Evolutionary conservation across 2,797 vertebrate genomes (phyloP), one percentile per base, ranked within the genome.

Genomic region (Champsocephalus esox): DNA sequence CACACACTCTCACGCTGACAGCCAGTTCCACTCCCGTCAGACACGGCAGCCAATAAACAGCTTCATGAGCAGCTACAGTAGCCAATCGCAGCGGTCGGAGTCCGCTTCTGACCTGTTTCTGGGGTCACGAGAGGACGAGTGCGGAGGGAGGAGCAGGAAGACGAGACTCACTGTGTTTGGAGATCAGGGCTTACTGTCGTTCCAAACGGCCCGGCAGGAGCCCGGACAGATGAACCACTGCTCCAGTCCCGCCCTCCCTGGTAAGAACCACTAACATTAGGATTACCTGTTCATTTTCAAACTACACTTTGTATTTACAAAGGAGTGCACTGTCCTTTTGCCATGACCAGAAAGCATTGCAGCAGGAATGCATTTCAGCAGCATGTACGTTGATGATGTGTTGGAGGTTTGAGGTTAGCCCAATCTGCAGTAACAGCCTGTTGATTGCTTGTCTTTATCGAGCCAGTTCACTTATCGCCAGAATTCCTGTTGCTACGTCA

Each of bases 181-280:
- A 92, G 97, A 97, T 89, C 97, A 97, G 90, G 96, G 97, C 92
- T 89, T 97, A 84, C 96, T 96, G 83, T 93, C 96, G 70, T 98
- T 99, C 93, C 96, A 96, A 89, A 93, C 94, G 72, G 94, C 92
- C 77, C 94, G 94, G 84, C 97, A 96, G 86, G 96, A 98, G 65
- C 94, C 89, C 59, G 88, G 83, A 81, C 93, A 93, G 87, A 91
- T 94, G 81, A 97, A 94, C 1, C 93, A 96, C 77, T 93, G 95
- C 89, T 92, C 96, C 63, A 92, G 89, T 90, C 77, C 91, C 64
- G 67, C 95, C 67, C 93, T 96, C 84, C 90, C 95, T 93, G 97
- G 98, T 99, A 96, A 96, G 94, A 88, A 68, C 46, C 32, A 57
- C 71, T 38, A 49, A 68, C 12, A 70, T 50, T 12, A 66, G 52